Base-by-base conservation (phyloP, 1,140 invertebrate genomes). In the Pristionchus pacificus region DNA sequence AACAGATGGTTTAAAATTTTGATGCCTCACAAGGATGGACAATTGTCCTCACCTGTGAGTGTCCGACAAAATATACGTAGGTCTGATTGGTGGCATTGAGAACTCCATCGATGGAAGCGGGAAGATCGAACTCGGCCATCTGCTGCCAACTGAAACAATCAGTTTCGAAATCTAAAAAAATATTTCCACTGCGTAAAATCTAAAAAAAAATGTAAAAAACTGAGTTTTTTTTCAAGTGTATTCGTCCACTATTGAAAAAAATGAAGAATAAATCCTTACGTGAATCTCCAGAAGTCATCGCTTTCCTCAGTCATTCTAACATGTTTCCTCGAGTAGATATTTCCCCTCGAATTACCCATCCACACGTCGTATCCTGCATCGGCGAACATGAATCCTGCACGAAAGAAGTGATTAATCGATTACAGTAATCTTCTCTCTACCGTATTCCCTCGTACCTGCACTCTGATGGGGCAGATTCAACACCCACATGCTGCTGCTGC, bases 401-500 rank as follows among this genome's bases (percentile, higher is more conserved):
- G 2, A n/a, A 10, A 6, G 15, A 3, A 32, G 24, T 2, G 33
- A 32, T 32, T 31, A 1, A 3, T 29, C 15, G 3, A 19, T 14
- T 27, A 57, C 3, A 31, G 31, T 60, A 31, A 13, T 10, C 2
- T 55, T 24, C 28, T 0, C 13, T 1, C 24, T 69, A 6, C 10
- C 6, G 24, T 28, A 6, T 60, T 2, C 0, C 1, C 19, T n/a
- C 72, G 82, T 85, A 88, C 90, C 90, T 61, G 90, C 82, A 27
- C 85, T 88, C 78, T 87, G 88, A 49, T 88, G 82, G 1, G 88
- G 87, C 19, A 89, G 89, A 74, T 89, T 87, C 2, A 91, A 84
- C 19, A 93, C 85, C 88, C 89, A 93, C 80, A 91, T 90, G 0
- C 89, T 88, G 1, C 90, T 91, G 76, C 90, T 90, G 10, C 88